A percentile compares a stretch with the other conserved stretches of the same genome.
Evolutionary conservation across 2,797 vertebrate species (phyloP).

Genomic region (Artibeus lituratus): DNA sequence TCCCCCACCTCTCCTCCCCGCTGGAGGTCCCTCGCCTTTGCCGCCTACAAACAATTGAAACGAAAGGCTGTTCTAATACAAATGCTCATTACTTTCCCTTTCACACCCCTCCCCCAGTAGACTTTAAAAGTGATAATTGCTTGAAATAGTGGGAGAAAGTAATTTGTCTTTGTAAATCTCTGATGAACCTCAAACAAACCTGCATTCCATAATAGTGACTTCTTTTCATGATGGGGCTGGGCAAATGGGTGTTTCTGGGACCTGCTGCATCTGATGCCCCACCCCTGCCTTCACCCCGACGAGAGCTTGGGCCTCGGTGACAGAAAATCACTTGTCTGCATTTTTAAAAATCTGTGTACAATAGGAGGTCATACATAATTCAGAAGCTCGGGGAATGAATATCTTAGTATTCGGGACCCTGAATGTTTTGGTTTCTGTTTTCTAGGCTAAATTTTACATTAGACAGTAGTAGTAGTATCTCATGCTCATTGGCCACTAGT

Average conservation of each 20-base stretch:
- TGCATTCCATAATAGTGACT: slow-evolving; percentile 15
- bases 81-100: slow-evolving; percentile 80
- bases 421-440: not conserved
- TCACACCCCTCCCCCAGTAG: slow-evolving; percentile 49
- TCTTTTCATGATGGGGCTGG: slow-evolving; percentile 6
- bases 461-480: not conserved
- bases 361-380: not conserved
- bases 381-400: not conserved
- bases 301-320: not conserved
- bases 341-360: not conserved
- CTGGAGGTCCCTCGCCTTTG: slow-evolving; percentile 81
- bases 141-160: slow-evolving; percentile 74
- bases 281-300: not conserved
- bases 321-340: not conserved
- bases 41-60: slow-evolving; percentile 85
- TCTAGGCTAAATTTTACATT: not conserved
- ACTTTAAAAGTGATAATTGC: slow-evolving; percentile 87
- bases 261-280: not conserved
- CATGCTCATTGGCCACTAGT: not conserved
- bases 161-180: slow-evolving; percentile 58
- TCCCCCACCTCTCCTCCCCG: slow-evolving; percentile 74
- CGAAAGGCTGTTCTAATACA: slow-evolving; percentile 84
- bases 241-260: not conserved
- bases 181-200: slow-evolving; percentile 56
- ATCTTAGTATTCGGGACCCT: not conserved